These are phyloP conservation scores for Cebus imitator DNA, from an alignment of 2,113 vertebrate species.

Conservation along the genomic window DNA sequence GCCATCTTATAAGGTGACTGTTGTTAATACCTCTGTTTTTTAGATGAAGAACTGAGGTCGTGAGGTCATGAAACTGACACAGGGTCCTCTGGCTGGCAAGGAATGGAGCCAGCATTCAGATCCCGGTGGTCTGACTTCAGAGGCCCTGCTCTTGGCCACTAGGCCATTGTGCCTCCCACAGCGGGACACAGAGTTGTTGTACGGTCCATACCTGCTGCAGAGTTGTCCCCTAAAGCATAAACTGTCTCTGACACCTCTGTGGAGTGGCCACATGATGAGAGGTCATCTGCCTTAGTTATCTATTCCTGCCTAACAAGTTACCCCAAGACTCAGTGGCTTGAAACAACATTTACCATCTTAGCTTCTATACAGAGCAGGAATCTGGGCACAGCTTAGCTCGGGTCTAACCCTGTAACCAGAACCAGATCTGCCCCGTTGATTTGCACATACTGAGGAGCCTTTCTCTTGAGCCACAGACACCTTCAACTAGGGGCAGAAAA, in stretches of 20 bases:
- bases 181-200: background rate
- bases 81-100: background rate
- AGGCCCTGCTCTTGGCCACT: background rate
- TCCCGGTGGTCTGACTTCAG: background rate
- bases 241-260: background rate
- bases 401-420: slow-evolving; percentile 76
- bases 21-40: background rate
- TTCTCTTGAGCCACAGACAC: slow-evolving; percentile 53
- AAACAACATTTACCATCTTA: background rate
- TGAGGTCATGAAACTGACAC: background rate
- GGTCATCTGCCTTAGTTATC: background rate
- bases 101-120: background rate
- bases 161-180: background rate
- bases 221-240: background rate
- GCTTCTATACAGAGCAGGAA: background rate
- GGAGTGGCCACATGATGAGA: background rate
- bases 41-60: background rate
- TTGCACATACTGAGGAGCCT: slow-evolving; percentile 46
- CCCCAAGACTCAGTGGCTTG: background rate
- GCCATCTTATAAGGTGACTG: background rate
- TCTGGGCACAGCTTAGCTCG: background rate
- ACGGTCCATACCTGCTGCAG: background rate
- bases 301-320: background rate
- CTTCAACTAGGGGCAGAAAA: slow-evolving; percentile 67
- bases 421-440: slow-evolving; percentile 63